phyloP scores from a whole-genome alignment of 2,888 invertebrate species.

The Microctonus aethiopoides region DNA sequence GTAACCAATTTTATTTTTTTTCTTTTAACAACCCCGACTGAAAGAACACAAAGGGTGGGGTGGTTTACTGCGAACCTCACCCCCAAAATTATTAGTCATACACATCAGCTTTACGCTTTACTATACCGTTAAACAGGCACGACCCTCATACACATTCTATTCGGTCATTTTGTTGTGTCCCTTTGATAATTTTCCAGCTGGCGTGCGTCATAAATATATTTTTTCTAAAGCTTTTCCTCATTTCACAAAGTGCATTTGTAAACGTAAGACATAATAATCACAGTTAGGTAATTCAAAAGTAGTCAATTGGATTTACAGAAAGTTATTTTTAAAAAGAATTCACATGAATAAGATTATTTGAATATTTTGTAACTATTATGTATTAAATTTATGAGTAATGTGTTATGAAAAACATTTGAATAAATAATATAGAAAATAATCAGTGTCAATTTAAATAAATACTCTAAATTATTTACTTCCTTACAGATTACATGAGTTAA shows the following conservation, averaged over 20 bases:
- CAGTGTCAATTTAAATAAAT: neutral
- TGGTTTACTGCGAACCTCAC: slow-evolving; percentile 56
- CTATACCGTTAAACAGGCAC: slow-evolving; percentile 26
- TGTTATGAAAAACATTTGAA: neutral
- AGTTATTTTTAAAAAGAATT: neutral
- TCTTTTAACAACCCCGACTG: slow-evolving; percentile 33
- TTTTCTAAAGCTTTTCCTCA: neutral
- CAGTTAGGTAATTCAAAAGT: neutral
- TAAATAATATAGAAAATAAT: neutral
- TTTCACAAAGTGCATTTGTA: neutral
- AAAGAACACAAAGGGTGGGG: slow-evolving; percentile 46
- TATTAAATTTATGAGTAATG: neutral
- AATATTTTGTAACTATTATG: neutral
- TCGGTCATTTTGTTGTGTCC: slow-evolving; percentile 28
- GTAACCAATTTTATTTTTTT: slow-evolving; percentile 35
- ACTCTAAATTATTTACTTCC: slow-evolving; percentile 34
- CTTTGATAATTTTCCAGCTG: slow-evolving; percentile 19
- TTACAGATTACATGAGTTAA: slow-evolving; percentile 63
- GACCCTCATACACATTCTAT: slow-evolving; percentile 8
- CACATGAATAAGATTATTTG: neutral
- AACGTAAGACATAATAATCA: neutral
- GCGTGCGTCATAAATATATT: neutral
- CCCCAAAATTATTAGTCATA: slow-evolving; percentile 63
- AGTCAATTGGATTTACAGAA: neutral
- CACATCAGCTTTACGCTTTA: slow-evolving; percentile 35